A percentile compares a stretch with the other conserved stretches of the same genome.
phyloP scores from a whole-genome alignment of 1,140 invertebrate genomes.

The Scaptomyza montana region DNA sequence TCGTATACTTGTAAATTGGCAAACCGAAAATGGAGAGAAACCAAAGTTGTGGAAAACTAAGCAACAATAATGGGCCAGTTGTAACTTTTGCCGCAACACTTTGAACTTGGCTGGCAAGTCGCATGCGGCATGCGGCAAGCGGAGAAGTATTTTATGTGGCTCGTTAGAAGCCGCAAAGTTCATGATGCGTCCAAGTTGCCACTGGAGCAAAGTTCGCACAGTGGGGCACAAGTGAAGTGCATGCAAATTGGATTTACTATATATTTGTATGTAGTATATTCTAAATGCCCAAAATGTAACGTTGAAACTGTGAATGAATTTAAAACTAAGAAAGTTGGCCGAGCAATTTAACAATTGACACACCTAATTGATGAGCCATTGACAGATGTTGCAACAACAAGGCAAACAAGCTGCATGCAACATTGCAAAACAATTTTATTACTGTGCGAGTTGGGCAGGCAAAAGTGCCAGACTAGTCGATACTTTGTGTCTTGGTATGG shows the following conservation, averaged over 20 bases:
- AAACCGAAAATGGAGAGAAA: constrained; percentile 6
- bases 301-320: background rate
- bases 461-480: too few relatives aligned
- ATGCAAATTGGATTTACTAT: constrained; percentile 36
- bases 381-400: constrained; percentile 14
- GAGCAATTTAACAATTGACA: constrained; percentile 33
- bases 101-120: constrained; percentile 41
- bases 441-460: too few relatives aligned
- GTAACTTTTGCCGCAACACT: constrained; percentile 47
- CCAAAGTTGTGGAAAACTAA: constrained; percentile 6
- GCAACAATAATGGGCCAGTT: constrained; percentile 4
- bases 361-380: constrained; percentile 26
- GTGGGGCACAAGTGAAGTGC: constrained; percentile 4
- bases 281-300: constrained; percentile 6
- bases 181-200: constrained; percentile 16
- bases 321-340: constrained; percentile 6
- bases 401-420: constrained; percentile 3
- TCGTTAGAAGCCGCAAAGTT: constrained; percentile 51
- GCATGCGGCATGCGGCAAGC: constrained; percentile 21
- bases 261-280: background rate
- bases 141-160: constrained; percentile 50
- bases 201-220: constrained; percentile 15
- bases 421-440: background rate
- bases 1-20: constrained; percentile 12
- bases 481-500: too few relatives aligned